Percentiles rank a stretch among this genome's conserved stretches.
phyloP scores from a whole-genome alignment of 2,888 invertebrate species.

The Octonoba sinensis region DNA sequence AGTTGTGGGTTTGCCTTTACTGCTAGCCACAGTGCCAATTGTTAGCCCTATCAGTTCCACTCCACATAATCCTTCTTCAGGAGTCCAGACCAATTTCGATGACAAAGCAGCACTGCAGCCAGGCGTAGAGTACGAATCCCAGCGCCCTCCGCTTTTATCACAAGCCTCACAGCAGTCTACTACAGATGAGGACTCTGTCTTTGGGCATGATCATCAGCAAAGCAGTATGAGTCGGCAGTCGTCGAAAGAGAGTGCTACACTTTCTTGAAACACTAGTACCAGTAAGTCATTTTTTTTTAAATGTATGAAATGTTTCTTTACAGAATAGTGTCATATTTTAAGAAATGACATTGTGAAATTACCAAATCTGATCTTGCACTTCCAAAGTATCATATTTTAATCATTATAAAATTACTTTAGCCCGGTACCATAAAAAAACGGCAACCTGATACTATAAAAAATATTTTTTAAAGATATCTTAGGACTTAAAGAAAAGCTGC shows the following conservation, averaged over 20 bases:
- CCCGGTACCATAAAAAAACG: too few species aligned
- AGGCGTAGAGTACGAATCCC: slow-evolving; percentile 44
- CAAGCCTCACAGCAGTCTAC: slow-evolving; percentile 46
- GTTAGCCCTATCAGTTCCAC: slow-evolving; percentile 52
- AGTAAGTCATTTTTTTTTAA: not conserved
- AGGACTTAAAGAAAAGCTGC: too few species aligned
- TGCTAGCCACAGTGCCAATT: slow-evolving; percentile 62
- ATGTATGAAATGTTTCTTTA: too few species aligned
- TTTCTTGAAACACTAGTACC: slow-evolving; percentile 22
- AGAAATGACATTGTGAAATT: too few species aligned
- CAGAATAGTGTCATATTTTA: too few species aligned
- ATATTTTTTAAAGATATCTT: too few species aligned
- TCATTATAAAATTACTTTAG: too few species aligned
- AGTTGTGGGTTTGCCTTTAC: slow-evolving; percentile 60
- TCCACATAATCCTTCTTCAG: slow-evolving; percentile 11
- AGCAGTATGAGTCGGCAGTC: slow-evolving; percentile 52
- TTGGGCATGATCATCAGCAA: slow-evolving; percentile 38
- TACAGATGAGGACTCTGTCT: slow-evolving; percentile 48
- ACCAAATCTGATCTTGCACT: too few species aligned
- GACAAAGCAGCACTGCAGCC: slow-evolving; percentile 58
- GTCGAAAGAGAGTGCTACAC: slow-evolving; percentile 53
- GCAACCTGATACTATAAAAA: too few species aligned
- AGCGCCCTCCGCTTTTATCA: slow-evolving; percentile 39
- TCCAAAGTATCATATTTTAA: too few species aligned
- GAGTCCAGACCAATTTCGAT: slow-evolving; percentile 15